These are phyloP conservation scores for Hirundo rustica DNA, from an alignment of 2,797 vertebrate genomes.

Conservation along the genomic window DNA sequence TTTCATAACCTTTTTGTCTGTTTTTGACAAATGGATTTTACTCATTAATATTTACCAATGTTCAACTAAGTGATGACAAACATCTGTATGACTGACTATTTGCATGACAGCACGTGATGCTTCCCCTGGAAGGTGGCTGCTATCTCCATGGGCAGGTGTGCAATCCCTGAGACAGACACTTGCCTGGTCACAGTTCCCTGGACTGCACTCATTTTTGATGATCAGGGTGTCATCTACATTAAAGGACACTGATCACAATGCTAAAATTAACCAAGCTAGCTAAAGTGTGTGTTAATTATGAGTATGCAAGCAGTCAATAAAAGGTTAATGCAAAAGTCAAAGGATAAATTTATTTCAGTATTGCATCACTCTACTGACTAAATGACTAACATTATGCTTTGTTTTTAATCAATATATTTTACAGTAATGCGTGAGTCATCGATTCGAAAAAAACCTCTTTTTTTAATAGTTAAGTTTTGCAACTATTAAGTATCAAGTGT, in stretches of 20 bases:
- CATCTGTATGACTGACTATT: background rate
- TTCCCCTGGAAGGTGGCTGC: background rate
- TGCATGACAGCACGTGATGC: fast-evolving
- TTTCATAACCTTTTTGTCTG: background rate
- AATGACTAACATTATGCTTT: constrained; percentile 88
- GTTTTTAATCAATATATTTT: constrained; percentile 98
- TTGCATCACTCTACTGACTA: constrained; percentile 96
- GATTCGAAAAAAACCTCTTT: constrained; percentile 76
- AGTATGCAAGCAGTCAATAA: constrained; percentile 99
- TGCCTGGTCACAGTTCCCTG: background rate
- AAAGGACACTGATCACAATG: constrained; percentile 60
- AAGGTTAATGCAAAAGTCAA: constrained; percentile 99
- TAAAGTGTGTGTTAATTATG: constrained; percentile 99
- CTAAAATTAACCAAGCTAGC: constrained; percentile 96
- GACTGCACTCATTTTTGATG: constrained; percentile 47
- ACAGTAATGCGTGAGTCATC: constrained; percentile 94
- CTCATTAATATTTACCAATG: background rate
- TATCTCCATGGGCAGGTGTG: background rate
- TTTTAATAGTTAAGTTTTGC: constrained; percentile 63
- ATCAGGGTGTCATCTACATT: constrained; percentile 64
- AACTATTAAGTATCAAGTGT: constrained; percentile 56
- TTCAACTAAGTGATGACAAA: background rate
- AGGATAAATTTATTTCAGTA: constrained; percentile 97
- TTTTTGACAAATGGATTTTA: background rate
- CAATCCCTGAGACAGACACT: background rate